Base-by-base conservation (phyloP, 2,113 vertebrate species). In the Prietella phreatophila region DNA sequence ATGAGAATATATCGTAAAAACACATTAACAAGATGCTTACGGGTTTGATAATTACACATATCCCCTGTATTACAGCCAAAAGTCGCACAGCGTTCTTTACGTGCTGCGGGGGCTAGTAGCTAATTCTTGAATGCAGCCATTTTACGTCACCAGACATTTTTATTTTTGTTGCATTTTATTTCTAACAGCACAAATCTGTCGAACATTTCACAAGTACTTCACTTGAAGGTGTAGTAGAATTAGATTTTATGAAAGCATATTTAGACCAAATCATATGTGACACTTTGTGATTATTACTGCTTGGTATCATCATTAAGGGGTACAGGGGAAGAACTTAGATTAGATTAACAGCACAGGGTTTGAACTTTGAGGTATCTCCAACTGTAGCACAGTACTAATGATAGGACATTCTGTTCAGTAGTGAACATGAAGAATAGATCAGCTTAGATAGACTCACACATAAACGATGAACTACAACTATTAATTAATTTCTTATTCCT, bases 301-400 rank as follows among this genome's bases (percentile, higher is more conserved):
- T 67, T 67, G 63, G 63, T 67, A 67, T 30, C 11, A 30, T 67
- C n/a, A 30, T 4, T 11, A 67, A 67, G 14, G 13, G 5, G n/a
- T n/a, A 67, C 63, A 67, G n/a, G 63, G 42, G 42, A 47, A 47
- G 4, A 47, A 7, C 42, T 0, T 47, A 47, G 42, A 47, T 47
- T 47, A 47, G 63, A 67, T 0, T 30, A 15, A 15, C 0, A 1
- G 13, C 13, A 67, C n/a, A 67, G 11, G 14, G 1, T 67, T 65
- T 67, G 63, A 30, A 67, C 27, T 15, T 14, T 67, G 27, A 67
- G 65, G 13, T n/a, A 65, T 50, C 9, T 50, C 47, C 47, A 47
- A 47, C 47, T 47, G 6, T 9, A 47, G 25, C 22, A 63, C 63
- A 65, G 27, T 65, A 87, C 95, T 95, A 22, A 61, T 61, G 20